A percentile compares a stretch with the other conserved stretches of the same genome.
Evolutionary conservation across 2,113 vertebrate genomes (phyloP).

Genomic region (Murina feae): DNA sequence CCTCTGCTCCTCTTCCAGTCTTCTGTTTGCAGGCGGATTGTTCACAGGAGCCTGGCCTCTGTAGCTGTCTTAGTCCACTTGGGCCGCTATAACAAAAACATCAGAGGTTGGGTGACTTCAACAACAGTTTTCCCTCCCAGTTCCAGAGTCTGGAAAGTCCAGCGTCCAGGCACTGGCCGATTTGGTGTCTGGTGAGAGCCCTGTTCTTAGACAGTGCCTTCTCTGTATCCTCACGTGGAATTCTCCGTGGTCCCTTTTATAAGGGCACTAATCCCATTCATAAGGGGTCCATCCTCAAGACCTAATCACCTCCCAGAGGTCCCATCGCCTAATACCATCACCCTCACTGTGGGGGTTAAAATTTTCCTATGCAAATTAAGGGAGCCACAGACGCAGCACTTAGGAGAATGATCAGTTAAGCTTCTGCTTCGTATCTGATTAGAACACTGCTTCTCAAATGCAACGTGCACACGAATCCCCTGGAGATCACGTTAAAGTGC

Average conservation of each 20-base stretch:
- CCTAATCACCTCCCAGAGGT: not conserved
- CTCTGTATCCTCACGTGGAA: not conserved
- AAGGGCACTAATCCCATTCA: not conserved
- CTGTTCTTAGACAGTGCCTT: not conserved
- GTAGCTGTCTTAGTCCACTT: not conserved
- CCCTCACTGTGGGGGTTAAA: not conserved
- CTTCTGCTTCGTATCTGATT: not conserved
- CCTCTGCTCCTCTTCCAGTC: not conserved
- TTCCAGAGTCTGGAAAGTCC: not conserved
- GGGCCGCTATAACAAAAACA: not conserved
- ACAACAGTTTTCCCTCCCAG: not conserved
- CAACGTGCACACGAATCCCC: accelerated
- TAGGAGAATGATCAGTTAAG: not conserved
- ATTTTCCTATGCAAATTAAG: not conserved
- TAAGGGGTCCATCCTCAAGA: not conserved
- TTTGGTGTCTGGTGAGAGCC: not conserved
- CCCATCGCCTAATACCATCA: not conserved
- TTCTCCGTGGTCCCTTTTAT: not conserved
- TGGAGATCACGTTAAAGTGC: not conserved
- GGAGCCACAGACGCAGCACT: not conserved
- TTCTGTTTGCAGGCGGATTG: not conserved
- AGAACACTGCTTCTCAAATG: not conserved
- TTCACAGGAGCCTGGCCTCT: not conserved
- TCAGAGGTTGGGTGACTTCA: not conserved
- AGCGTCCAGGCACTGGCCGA: not conserved